Conservation (phyloP, 2,113 vertebrate species). For the Apeltes quadracus region DNA sequence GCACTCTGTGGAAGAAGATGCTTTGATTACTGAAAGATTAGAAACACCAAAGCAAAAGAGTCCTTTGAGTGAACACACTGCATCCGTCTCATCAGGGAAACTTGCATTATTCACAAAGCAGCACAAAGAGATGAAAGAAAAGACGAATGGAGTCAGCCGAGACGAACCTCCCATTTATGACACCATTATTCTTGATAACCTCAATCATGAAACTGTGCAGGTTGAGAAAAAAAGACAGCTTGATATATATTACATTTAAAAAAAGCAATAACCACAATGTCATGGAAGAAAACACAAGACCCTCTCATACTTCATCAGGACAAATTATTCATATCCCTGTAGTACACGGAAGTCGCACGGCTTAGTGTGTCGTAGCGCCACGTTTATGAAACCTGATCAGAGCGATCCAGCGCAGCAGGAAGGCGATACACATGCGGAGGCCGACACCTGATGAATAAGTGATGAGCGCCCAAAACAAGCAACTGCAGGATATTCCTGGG, state of each 20-base stretch:
- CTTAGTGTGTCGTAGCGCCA: background rate
- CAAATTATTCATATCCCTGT: slow-evolving; percentile 2
- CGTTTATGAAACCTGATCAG: slow-evolving; percentile 51
- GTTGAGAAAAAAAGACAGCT: background rate
- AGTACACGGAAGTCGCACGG: background rate
- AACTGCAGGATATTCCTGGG: background rate
- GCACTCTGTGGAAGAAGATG: background rate
- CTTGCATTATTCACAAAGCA: slow-evolving; percentile 31
- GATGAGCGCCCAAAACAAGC: slow-evolving; percentile 31
- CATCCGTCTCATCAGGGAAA: slow-evolving; percentile 2
- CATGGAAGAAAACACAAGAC: background rate
- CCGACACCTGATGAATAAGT: slow-evolving; percentile 54
- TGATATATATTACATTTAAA: background rate
- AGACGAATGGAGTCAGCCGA: background rate
- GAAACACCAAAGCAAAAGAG: background rate
- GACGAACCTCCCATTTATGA: background rate
- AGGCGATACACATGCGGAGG: slow-evolving; percentile 35
- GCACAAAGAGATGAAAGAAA: slow-evolving; percentile 22
- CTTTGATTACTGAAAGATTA: background rate
- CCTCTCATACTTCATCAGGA: background rate
- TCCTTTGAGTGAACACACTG: slow-evolving; percentile 12
- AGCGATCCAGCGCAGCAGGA: slow-evolving; percentile 23
- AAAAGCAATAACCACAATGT: background rate
- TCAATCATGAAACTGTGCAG: background rate
- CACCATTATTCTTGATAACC: background rate